Base-by-base conservation (phyloP, 2,888 invertebrate species). In the Lagria hirta region DNA sequence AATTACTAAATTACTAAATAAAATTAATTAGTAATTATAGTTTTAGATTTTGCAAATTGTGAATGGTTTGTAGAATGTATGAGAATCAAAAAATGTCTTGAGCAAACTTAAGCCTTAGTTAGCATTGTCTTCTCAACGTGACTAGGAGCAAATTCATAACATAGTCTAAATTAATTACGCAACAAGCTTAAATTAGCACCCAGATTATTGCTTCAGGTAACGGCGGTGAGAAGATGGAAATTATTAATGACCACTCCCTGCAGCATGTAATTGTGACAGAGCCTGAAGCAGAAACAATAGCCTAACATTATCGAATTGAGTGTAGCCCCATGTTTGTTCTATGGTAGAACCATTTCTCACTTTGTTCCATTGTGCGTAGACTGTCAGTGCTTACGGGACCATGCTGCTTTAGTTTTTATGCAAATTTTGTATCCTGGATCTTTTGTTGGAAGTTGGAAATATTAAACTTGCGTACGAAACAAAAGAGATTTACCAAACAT, bases 281-380 rank as follows among this genome's bases (percentile, higher is more conserved):
- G 51, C 43, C 43, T 36, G 48, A 45, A 54, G 47, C 37, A 27
- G 43, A 20, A 37, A 48, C 52, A 50, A 52, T 51, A 52, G 26
- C 24, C 12, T n/a, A 32, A 44, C 41, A 48, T 48, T 44, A 48
- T 48, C 41, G 48, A 34, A 48, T 44, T 16, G 30, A 36, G 43
- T 34, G 29, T 43, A 15, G 18, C 28, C 30, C 28, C 37, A 38
- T 38, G 37, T 38, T 38, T 38, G 30, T 16, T 6, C 35, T 26
- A 24, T 35, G 26, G 22, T 26, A 17, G 22, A 14, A 30, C 24
- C 29, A 35, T 43, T 37, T 26, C 37, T 32, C 43, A 44, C 27
- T 44, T 44, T 32, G 36, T 17, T 17, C 43, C 13, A 44, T 44
- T 44, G 43, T 44, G 13, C 12, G 24, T 21, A 10, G 14, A 20